Percentiles rank a stretch among this genome's conserved stretches.
Conservation (phyloP, 2,888 invertebrate species). For the Sinodicranocentrus sp. region DNA sequence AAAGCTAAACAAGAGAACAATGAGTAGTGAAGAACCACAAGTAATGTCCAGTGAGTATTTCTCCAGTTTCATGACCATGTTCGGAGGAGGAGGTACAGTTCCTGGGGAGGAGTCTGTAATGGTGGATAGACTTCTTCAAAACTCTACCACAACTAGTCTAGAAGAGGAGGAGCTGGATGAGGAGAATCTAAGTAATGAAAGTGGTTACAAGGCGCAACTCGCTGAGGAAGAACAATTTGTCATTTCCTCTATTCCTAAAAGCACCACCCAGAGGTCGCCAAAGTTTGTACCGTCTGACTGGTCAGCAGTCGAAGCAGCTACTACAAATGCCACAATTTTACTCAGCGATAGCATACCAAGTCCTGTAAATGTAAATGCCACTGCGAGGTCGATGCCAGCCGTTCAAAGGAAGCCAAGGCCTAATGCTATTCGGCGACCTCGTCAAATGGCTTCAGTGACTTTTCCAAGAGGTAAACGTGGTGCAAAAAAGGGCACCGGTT, state of each 20-base stretch:
- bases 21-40: neutral
- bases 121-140: slow-evolving; percentile 22
- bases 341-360: neutral
- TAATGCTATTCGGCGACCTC: neutral
- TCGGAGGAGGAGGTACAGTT: neutral
- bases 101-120: neutral
- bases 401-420: neutral
- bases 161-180: neutral
- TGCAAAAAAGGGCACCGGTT: neutral
- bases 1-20: neutral
- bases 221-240: neutral
- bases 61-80: slow-evolving; percentile 16
- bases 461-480: too few species aligned
- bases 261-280: neutral
- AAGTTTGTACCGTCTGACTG: neutral
- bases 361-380: neutral
- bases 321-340: slow-evolving; percentile 37
- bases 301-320: slow-evolving; percentile 36
- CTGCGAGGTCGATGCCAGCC: neutral
- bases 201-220: neutral
- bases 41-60: slow-evolving; percentile 20
- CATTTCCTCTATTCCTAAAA: neutral
- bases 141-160: neutral
- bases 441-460: too few species aligned
- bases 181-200: too few species aligned